A percentile compares a stretch with the other conserved stretches of the same genome.
phyloP scores from a whole-genome alignment of 2,888 invertebrate genomes.

The Drosophila percnosoma region DNA sequence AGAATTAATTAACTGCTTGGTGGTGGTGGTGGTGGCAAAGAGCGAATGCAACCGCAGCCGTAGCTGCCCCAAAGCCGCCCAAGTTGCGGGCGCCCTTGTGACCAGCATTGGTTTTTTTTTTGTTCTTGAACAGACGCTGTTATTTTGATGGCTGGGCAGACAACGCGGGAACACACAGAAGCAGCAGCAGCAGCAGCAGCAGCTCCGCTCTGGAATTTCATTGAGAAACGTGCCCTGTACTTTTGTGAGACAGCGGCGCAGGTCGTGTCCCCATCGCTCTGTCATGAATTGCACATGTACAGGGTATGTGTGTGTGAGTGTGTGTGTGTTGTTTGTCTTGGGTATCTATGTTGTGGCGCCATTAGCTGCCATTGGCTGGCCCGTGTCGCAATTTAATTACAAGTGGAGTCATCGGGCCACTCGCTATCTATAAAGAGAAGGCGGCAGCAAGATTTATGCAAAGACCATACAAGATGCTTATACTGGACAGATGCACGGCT shows the following conservation, averaged over 20 bases:
- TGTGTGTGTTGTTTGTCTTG: slow-evolving; percentile 49
- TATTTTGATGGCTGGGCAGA: slow-evolving; percentile 80
- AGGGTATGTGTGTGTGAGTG: slow-evolving; percentile 17
- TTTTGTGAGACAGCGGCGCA: slow-evolving; percentile 57
- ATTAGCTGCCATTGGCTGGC: slow-evolving; percentile 68
- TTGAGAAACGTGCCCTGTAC: slow-evolving; percentile 80
- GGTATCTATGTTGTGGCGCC: slow-evolving; percentile 78
- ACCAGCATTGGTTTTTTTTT: slow-evolving; percentile 32
- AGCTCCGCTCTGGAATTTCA: slow-evolving; percentile 75
- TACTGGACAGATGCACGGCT: slow-evolving; percentile 35
- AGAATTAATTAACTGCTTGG: slow-evolving; percentile 83
- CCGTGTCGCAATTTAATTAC: slow-evolving; percentile 80
- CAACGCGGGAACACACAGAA: slow-evolving; percentile 83
- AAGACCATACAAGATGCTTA: slow-evolving; percentile 56
- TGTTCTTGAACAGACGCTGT: slow-evolving; percentile 23
- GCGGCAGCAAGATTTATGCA: slow-evolving; percentile 73
- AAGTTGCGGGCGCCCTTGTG: slow-evolving; percentile 57
- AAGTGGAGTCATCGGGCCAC: slow-evolving; percentile 37
- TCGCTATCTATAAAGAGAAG: slow-evolving; percentile 47
- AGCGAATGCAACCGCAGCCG: slow-evolving; percentile 30
- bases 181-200: slow-evolving; percentile 43
- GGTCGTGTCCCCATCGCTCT: slow-evolving; percentile 75
- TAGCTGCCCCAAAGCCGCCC: slow-evolving; percentile 56
- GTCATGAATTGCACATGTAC: slow-evolving; percentile 63
- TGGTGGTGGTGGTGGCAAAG: slow-evolving; percentile 61